Base-by-base conservation (phyloP, 2,113 vertebrate genomes). In the Epinephelus fuscoguttatus region DNA sequence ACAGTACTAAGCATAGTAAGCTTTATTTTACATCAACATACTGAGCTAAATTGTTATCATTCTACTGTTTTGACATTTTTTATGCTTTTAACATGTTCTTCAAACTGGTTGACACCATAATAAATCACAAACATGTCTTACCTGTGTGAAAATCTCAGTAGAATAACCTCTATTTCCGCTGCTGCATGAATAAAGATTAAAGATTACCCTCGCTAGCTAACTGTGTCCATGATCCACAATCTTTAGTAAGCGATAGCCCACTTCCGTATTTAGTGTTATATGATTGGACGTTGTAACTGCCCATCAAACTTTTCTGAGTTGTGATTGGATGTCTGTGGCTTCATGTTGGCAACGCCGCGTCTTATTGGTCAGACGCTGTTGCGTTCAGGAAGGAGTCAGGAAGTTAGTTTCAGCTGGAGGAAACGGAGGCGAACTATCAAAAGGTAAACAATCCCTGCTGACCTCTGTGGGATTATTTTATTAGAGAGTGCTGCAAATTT, bases 381-480 rank as follows among this genome's bases (percentile, higher is more conserved):
- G 40, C 0, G 23, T 11, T 4, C 19, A 75, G 37, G 12, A 2
- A 33, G 14, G 30, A 30, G 4, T 5, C 49, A 72, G 88, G 85
- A 91, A 89, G 83, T 89, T 25, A 2, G 15, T 30, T 4, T 56
- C 74, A 14, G 21, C 70, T 80, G 42, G 53, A 85, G 63, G 74
- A 52, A 69, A 62, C 69, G 0, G 80, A 68, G 76, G 18, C 17
- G 33, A 71, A 42, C 27, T 72, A 67, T 19, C 0, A 75, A 45
- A 45, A 92, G 89, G 92, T 93, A 90, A 93, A 90, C 66, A 91
- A 80, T 45, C 8, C 3, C 27, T 27, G 21, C 10, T 70, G 63
- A 74, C 37, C 63, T 66, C 14, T 45, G 15, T 61, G 23, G 12
- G 60, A 63, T 82, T 14, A 2, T 52, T 66, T 18, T 47, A 62